Evolutionary conservation across 1,140 invertebrate genomes (phyloP), one percentile per base, ranked within the genome.

Genomic region (Planococcus citri): DNA sequence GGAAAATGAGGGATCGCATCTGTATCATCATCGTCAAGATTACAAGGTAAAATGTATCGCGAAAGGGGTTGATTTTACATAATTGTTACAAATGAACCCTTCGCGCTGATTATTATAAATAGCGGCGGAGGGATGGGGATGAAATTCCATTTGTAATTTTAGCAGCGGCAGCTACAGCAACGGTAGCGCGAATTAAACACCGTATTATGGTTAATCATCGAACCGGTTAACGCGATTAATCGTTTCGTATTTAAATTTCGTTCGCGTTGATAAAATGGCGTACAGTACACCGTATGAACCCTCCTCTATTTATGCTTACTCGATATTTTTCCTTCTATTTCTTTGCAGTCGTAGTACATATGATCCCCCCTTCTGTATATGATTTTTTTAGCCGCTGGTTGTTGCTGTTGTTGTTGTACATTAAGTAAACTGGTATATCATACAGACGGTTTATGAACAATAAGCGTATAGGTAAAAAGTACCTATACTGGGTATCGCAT

Each of bases 151-250:
- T 64, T 64, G 21, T 64, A 25, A 64, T 64, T 25, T 64, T 64
- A 25, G 60, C 25, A 4, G 25, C 20, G 60, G 2, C 60, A 20
- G 10, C n/a, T n/a, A n/a, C n/a, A n/a, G n/a, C n/a, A n/a, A 22
- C 20, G 12, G 9, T 17, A 2, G 22, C 25, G 22, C 60, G 25
- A 25, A 25, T 64, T 25, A 24, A 64, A 64, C 8, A 24, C 10
- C 60, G 22, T 64, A 64, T 64, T 64, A 64, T 64, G 22, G 60
- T 64, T 64, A 64, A 64, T 64, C 60, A 64, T 64, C 60, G 60
- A 64, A 64, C 60, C 60, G 60, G 60, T 64, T 64, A 64, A 64
- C 60, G 22, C 60, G 60, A 64, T 64, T 64, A 64, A 64, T 64
- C 60, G 60, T 25, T 27, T 25, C 60, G 60, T 64, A 64, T 64